Conservation (phyloP, 2,888 invertebrate genomes). For the Eulithis prunata region DNA sequence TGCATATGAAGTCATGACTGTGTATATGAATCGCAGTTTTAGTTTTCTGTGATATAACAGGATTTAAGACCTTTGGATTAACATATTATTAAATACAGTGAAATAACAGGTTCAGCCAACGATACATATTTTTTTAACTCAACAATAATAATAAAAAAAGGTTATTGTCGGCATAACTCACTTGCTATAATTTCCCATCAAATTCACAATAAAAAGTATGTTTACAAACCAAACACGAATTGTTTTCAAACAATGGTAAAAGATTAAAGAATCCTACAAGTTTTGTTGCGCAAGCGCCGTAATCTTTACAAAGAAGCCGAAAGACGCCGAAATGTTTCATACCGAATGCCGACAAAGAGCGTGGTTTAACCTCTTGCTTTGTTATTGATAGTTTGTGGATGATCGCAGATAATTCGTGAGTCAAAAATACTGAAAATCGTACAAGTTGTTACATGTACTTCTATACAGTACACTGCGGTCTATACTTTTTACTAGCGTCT, state of each 20-base stretch:
- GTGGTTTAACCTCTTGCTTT: constrained; percentile 38
- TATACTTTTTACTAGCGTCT: not conserved
- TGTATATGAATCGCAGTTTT: too few species aligned
- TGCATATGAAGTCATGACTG: too few species aligned
- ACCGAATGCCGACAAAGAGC: constrained; percentile 42
- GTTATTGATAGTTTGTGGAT: constrained; percentile 55
- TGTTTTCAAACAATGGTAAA: constrained; percentile 54
- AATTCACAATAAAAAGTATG: constrained; percentile 46
- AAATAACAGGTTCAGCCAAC: too few species aligned
- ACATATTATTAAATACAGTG: too few species aligned
- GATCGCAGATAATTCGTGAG: constrained; percentile 11
- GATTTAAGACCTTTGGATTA: too few species aligned
- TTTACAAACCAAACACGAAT: constrained; percentile 64
- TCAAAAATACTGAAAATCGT: constrained; percentile 8
- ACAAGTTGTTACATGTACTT: not conserved
- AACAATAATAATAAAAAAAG: not conserved
- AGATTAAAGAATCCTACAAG: constrained; percentile 57
- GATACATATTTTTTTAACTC: too few species aligned
- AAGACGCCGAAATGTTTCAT: constrained; percentile 31
- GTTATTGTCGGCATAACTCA: constrained; percentile 22
- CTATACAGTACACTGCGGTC: not conserved
- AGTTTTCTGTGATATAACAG: too few species aligned
- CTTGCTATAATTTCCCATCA: constrained; percentile 33
- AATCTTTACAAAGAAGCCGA: constrained; percentile 54
- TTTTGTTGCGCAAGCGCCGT: constrained; percentile 62